These are phyloP conservation scores for Adelognathus sp. DNA, from an alignment of 2,888 invertebrate species.

Conservation along the genomic window DNA sequence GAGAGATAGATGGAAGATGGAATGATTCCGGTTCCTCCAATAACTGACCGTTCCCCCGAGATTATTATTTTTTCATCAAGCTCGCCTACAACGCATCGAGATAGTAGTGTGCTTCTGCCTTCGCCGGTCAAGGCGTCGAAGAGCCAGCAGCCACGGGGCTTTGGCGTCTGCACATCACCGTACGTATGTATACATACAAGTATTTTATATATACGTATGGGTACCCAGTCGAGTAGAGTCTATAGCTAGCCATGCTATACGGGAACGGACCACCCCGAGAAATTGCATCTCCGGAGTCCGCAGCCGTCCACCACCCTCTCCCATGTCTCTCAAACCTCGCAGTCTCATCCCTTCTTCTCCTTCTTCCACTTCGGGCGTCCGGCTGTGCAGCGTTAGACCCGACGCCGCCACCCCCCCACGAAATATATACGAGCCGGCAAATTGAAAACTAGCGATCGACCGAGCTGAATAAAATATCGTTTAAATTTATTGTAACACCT, in stretches of 20 bases:
- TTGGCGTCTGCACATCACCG: conserved; percentile 18
- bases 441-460: conserved; percentile 80
- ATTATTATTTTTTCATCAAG: conserved; percentile 81
- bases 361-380: conserved; percentile 37
- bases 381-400: conserved; percentile 51
- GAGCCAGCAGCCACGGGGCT: conserved; percentile 27
- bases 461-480: conserved; percentile 80
- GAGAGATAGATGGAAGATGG: conserved; percentile 58
- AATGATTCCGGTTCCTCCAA: conserved; percentile 73
- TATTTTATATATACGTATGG: neutral
- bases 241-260: conserved; percentile 29
- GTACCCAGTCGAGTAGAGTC: conserved; percentile 25
- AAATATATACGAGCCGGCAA: conserved; percentile 80
- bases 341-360: conserved; percentile 55
- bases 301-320: conserved; percentile 60
- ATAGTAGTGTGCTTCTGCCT: conserved; percentile 26
- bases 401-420: conserved; percentile 52
- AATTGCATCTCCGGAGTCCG: conserved; percentile 76
- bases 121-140: conserved; percentile 66
- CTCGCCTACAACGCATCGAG: conserved; percentile 43
- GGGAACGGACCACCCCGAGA: conserved; percentile 73
- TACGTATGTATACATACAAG: neutral
- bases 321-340: conserved; percentile 55
- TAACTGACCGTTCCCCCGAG: conserved; percentile 77
- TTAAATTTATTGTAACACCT: conserved; percentile 81